Conservation (phyloP, 2,797 vertebrate genomes). For the Ptychadena robeensis region DNA sequence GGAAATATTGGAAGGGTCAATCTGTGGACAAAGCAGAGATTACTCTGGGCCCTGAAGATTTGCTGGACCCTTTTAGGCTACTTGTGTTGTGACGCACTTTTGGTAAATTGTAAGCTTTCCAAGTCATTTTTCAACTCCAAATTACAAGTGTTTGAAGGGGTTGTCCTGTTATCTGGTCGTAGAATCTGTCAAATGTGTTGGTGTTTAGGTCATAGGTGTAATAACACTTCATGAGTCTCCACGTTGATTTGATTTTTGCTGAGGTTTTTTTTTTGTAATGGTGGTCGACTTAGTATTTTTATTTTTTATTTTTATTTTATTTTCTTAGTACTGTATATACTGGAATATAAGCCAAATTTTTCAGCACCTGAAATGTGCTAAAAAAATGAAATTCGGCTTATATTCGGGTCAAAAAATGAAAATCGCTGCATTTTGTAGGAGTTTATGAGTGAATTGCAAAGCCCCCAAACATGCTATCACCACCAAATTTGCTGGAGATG, state of each 20-base stretch:
- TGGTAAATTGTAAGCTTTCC: background rate
- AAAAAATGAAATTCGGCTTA: too few species aligned
- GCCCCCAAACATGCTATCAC: too few species aligned
- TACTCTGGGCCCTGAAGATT: constrained; percentile 8
- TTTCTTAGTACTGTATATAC: too few species aligned
- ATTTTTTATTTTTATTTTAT: background rate
- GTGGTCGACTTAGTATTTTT: background rate
- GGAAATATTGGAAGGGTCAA: background rate
- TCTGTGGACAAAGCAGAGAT: constrained; percentile 12
- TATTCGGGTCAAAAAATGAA: too few species aligned
- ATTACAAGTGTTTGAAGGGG: background rate
- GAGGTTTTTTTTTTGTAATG: background rate
- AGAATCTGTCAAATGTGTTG: background rate
- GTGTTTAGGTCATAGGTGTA: background rate
- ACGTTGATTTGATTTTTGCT: background rate
- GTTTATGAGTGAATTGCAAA: too few species aligned
- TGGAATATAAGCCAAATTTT: too few species aligned
- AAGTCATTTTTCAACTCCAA: background rate
- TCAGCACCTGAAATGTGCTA: too few species aligned
- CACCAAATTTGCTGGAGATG: too few species aligned
- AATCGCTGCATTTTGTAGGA: too few species aligned
- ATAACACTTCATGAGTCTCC: background rate
- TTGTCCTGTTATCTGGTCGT: background rate
- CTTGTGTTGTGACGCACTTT: constrained; percentile 12
- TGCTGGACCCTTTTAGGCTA: background rate